These are phyloP conservation scores for Ptychodera flava DNA, from an alignment of 35 echinoderm and acorn worm genomes.

Conservation along the genomic window DNA sequence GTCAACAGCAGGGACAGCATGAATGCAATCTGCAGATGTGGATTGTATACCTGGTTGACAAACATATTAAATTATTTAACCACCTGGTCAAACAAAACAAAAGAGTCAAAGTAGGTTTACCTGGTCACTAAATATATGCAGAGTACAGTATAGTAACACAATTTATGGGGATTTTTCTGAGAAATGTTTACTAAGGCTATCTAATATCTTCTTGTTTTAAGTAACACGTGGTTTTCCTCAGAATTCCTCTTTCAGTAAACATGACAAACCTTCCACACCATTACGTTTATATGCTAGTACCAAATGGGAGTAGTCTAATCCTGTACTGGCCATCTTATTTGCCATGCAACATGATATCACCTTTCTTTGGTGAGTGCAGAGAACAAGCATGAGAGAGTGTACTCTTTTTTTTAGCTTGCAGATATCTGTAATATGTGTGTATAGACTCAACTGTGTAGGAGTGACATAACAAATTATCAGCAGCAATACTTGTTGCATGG, in stretches of 20 bases:
- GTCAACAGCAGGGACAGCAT: no score
- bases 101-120: no score
- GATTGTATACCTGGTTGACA: no score
- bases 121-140: no score
- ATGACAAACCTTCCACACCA: not conserved
- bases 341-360: not conserved
- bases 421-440: not conserved
- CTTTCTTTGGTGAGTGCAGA: not conserved
- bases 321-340: not conserved
- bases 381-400: not conserved
- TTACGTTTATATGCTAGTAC: not conserved
- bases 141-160: no score
- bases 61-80: no score
- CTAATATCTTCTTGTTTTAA: not conserved
- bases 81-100: no score
- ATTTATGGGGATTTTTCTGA: no score
- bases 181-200: no score
- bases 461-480: not conserved
- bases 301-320: not conserved
- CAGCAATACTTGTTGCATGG: not conserved
- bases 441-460: not conserved
- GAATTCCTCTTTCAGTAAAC: no score
- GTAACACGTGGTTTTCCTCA: not conserved
- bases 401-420: not conserved
- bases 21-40: no score